These are phyloP conservation scores for Cabera pusaria DNA, from an alignment of 2,888 invertebrate genomes.

Conservation along the genomic window DNA sequence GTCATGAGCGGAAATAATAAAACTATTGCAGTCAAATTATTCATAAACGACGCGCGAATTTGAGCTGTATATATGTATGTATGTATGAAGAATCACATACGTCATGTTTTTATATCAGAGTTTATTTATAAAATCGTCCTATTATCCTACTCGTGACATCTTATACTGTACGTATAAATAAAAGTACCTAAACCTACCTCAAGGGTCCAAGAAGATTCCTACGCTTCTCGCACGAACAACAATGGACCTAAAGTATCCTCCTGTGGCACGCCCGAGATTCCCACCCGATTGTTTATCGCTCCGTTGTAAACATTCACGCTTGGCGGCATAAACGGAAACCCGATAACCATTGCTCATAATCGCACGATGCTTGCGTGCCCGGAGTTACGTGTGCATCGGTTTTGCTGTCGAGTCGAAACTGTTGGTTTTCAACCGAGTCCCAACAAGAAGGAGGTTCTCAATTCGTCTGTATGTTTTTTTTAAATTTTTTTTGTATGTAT, in stretches of 20 bases:
- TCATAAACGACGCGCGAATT: no score
- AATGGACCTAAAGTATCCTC: constrained; percentile 29
- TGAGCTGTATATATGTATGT: no score
- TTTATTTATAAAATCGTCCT: no score
- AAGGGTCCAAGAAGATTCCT: constrained; percentile 1
- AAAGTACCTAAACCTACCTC: constrained; percentile 7
- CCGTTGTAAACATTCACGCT: constrained; percentile 36
- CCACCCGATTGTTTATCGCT: constrained; percentile 28
- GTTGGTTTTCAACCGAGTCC: constrained; percentile 17
- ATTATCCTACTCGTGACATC: no score
- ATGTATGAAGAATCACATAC: no score
- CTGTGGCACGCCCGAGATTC: constrained; percentile 24
- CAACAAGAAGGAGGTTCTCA: no score
- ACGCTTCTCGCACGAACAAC: constrained; percentile 20
- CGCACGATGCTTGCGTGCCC: constrained; percentile 29
- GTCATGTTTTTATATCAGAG: no score
- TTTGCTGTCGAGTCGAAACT: constrained; percentile 23
- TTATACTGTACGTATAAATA: no score
- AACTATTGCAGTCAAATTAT: no score
- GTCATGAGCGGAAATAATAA: no score
- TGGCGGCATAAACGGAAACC: constrained; percentile 37
- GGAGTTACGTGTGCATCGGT: constrained; percentile 32
- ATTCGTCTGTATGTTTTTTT: no score
- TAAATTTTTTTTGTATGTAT: no score
- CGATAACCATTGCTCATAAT: constrained; percentile 35